phyloP scores from a whole-genome alignment of 2,888 invertebrate genomes.

The Rhorus exstirpatorius region DNA sequence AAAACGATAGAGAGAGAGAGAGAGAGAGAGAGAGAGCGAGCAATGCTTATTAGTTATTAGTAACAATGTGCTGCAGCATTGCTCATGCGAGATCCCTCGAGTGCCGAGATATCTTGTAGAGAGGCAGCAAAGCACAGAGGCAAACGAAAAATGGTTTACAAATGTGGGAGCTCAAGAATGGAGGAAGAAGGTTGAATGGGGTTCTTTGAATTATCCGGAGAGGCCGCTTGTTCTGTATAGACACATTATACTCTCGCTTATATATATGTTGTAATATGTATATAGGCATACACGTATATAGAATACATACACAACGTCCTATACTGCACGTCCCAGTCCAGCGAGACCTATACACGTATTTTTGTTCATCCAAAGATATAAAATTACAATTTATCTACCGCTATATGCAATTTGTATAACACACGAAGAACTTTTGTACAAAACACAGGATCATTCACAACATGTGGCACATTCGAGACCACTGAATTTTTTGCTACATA shows the following conservation, averaged over 20 bases:
- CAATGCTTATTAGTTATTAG: conserved; percentile 81
- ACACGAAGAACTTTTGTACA: not conserved
- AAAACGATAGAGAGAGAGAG: conserved; percentile 11
- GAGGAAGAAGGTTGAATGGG: conserved; percentile 81
- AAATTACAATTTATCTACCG: conserved; percentile 44
- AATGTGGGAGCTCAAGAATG: conserved; percentile 80
- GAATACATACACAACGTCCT: no score
- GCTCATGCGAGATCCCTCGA: conserved; percentile 68
- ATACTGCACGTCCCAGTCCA: conserved; percentile 28
- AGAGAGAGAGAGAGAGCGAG: conserved; percentile 36
- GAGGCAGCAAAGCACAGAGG: conserved; percentile 23
- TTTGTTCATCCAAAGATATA: conserved; percentile 34
- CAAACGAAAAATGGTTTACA: conserved; percentile 81
- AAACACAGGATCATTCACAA: not conserved
- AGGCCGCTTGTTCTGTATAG: conserved; percentile 81
- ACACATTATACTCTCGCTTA: conserved; percentile 77
- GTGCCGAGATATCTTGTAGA: conserved; percentile 52
- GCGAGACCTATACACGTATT: conserved; percentile 34
- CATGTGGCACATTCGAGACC: not conserved
- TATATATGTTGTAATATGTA: not conserved
- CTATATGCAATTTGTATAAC: not conserved
- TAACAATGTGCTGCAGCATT: conserved; percentile 65
- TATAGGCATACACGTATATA: not conserved
- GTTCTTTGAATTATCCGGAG: conserved; percentile 81
- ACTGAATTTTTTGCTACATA: not conserved